A percentile compares a stretch with the other conserved stretches of the same genome.
Evolutionary conservation across 2,113 vertebrate genomes (phyloP).

Genomic region (Carlito syrichta): DNA sequence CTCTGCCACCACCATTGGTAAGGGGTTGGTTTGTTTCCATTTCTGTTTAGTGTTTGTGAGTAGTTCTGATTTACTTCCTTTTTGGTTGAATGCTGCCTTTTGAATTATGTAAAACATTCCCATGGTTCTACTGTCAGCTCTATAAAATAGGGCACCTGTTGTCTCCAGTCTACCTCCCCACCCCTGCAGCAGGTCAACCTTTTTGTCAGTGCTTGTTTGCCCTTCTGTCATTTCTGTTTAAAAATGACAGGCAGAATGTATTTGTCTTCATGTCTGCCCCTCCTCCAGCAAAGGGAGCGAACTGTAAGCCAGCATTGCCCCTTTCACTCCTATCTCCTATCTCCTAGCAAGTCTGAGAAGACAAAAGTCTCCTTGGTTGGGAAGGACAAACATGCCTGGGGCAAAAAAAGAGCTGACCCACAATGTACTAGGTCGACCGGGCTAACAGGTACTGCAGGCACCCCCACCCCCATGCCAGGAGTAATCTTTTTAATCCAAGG

Average conservation of each 20-base stretch:
- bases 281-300: too few species aligned
- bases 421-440: too few species aligned
- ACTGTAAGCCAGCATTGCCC: too few species aligned
- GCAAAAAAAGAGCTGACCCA: too few species aligned
- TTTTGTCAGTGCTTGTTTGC: neutral
- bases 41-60: neutral
- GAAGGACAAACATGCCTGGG: too few species aligned
- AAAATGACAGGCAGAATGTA: neutral
- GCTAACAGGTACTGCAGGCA: too few species aligned
- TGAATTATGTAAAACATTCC: neutral
- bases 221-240: neutral
- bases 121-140: neutral
- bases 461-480: too few species aligned
- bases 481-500: too few species aligned
- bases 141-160: neutral
- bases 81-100: neutral
- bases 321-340: too few species aligned
- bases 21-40: neutral
- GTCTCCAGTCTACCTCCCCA: accelerated
- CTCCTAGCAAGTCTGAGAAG: too few species aligned
- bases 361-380: too few species aligned
- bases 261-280: neutral
- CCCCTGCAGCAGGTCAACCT: accelerated
- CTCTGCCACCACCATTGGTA: neutral
- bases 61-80: neutral